Percentiles rank a stretch among this genome's conserved stretches.
These are phyloP conservation scores for Epinotia bilunana DNA, from an alignment of 2,888 invertebrate species.

Conservation along the genomic window DNA sequence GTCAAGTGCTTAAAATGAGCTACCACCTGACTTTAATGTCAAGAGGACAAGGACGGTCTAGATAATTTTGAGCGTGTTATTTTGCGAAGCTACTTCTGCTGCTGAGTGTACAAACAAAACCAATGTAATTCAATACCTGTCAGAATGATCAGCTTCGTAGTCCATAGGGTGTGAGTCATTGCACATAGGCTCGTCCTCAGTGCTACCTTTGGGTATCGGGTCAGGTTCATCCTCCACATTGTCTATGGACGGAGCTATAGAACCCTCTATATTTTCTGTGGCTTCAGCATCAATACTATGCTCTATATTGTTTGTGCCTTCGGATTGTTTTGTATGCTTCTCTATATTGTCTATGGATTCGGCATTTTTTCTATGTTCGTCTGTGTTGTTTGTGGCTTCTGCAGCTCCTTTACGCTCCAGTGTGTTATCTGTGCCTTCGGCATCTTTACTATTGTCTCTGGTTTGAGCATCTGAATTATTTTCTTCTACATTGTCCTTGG, in stretches of 20 bases:
- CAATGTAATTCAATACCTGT: constrained; percentile 52
- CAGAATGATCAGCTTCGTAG: constrained; percentile 63
- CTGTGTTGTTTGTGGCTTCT: neutral
- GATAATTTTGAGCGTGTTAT: no score
- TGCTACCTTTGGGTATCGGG: constrained; percentile 4
- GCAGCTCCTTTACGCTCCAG: neutral
- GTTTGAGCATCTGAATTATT: neutral
- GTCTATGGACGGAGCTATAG: neutral
- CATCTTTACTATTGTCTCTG: neutral
- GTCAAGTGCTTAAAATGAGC: no score
- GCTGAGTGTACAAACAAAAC: no score
- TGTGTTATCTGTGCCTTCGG: neutral
- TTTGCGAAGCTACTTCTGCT: no score
- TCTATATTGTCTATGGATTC: neutral
- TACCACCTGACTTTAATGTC: no score
- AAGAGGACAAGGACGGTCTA: no score
- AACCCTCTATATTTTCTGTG: neutral
- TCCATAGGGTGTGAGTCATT: constrained; percentile 48
- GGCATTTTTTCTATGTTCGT: neutral
- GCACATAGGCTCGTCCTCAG: constrained; percentile 5
- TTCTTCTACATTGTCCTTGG: neutral
- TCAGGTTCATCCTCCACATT: neutral
- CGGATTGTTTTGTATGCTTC: neutral
- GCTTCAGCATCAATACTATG: neutral
- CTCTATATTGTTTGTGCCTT: neutral